These are phyloP conservation scores for Coelinius sp. DNA, from an alignment of 2,888 invertebrate species.

Conservation along the genomic window DNA sequence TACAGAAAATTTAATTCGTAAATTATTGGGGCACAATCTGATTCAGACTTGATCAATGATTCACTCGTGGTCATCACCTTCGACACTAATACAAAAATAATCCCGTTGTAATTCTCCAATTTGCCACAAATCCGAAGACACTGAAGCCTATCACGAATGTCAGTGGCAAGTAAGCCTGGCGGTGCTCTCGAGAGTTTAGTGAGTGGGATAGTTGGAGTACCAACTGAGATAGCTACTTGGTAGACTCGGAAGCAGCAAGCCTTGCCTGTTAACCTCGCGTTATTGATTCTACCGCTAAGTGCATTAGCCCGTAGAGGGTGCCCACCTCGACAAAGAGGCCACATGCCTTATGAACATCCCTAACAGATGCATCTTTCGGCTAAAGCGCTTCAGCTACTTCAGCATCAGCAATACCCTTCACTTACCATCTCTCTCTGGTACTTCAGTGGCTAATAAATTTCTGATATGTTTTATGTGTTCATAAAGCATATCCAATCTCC, in stretches of 20 bases:
- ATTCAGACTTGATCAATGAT: no score
- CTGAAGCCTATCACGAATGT: background rate
- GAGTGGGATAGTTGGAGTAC: slow-evolving; percentile 53
- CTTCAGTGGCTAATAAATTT: slow-evolving; percentile 21
- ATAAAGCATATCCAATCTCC: slow-evolving; percentile 23
- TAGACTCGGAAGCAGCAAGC: slow-evolving; percentile 31
- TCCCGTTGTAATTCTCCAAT: background rate
- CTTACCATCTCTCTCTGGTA: slow-evolving; percentile 5
- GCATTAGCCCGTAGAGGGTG: slow-evolving; percentile 46
- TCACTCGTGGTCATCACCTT: no score
- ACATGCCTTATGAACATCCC: slow-evolving; percentile 26
- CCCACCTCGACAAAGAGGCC: slow-evolving; percentile 38
- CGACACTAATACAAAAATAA: background rate
- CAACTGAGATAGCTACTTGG: slow-evolving; percentile 45
- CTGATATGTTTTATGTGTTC: slow-evolving; percentile 16
- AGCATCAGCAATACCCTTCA: slow-evolving; percentile 21
- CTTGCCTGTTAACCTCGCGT: slow-evolving; percentile 34
- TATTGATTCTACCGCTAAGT: slow-evolving; percentile 47
- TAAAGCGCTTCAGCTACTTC: slow-evolving; percentile 21
- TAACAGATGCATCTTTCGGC: slow-evolving; percentile 28
- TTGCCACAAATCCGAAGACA: background rate
- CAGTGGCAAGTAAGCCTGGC: background rate
- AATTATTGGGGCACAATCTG: no score
- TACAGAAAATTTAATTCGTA: no score
- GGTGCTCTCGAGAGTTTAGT: slow-evolving; percentile 42